Conservation (phyloP, 2,797 vertebrate species). For the Sebastes alutus region DNA sequence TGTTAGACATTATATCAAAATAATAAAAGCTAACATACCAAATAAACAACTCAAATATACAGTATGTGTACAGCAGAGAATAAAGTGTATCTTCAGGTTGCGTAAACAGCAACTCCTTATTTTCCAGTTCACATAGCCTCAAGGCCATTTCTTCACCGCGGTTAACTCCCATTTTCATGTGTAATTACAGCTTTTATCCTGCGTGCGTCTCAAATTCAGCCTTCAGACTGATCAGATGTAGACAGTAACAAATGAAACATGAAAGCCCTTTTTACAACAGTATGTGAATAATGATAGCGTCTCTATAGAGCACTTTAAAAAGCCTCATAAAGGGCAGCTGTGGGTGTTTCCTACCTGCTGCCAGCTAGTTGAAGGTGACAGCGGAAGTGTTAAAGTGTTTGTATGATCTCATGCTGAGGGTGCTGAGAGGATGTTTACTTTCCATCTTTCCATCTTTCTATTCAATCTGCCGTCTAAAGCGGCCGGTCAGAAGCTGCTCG, state of each 20-base stretch:
- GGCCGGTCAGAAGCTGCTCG: not conserved
- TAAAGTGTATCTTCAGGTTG: not conserved
- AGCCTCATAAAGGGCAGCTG: slow-evolving; percentile 3
- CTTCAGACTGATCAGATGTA: slow-evolving; percentile 10
- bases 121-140: slow-evolving; percentile 2
- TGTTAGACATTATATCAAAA: no score
- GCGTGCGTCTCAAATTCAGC: not conserved
- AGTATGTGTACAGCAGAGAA: not conserved
- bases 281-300: not conserved
- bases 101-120: slow-evolving; percentile 11
- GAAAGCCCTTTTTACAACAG: slow-evolving; percentile 9
- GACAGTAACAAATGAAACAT: slow-evolving; percentile 35
- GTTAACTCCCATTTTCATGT: slow-evolving; percentile 24
- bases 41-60: no score
- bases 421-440: slow-evolving; percentile 60
- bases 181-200: slow-evolving; percentile 30
- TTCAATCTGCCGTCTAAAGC: not conserved
- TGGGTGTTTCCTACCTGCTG: slow-evolving; percentile 37
- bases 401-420: slow-evolving; percentile 23
- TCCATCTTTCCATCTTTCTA: slow-evolving; percentile 9
- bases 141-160: not conserved
- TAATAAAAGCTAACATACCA: no score
- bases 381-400: not conserved
- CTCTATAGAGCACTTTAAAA: not conserved
- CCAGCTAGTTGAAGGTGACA: not conserved